These are phyloP conservation scores for Dryobotodes eremita DNA, from an alignment of 2,888 invertebrate species.

Conservation along the genomic window DNA sequence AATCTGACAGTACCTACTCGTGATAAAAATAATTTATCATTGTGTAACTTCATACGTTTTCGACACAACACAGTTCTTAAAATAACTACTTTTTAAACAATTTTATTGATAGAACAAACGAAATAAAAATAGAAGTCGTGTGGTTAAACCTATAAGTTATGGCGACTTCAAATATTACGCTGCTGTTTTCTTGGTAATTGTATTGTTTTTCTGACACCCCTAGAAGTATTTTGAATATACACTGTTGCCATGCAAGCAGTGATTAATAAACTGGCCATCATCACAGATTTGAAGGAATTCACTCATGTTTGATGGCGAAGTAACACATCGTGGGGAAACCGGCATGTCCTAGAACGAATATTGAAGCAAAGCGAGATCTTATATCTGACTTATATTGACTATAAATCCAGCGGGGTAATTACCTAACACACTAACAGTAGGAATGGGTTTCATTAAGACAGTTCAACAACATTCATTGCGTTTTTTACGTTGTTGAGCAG, in stretches of 20 bases:
- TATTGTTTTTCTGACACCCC: slow-evolving; percentile 30
- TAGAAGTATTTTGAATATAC: background rate
- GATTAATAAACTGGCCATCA: background rate
- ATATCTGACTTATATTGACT: too few species aligned
- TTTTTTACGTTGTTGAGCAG: too few species aligned
- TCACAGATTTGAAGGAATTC: background rate
- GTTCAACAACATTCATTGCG: too few species aligned
- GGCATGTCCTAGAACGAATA: background rate
- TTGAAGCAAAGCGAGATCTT: background rate
- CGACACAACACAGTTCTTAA: slow-evolving; percentile 21
- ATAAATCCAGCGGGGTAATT: too few species aligned
- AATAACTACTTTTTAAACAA: slow-evolving; percentile 33
- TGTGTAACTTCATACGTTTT: slow-evolving; percentile 9
- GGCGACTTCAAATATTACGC: slow-evolving; percentile 17
- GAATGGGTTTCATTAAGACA: too few species aligned
- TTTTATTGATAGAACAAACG: slow-evolving; percentile 5
- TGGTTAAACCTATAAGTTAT: slow-evolving; percentile 1
- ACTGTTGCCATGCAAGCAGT: slow-evolving; percentile 1
- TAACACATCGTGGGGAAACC: background rate
- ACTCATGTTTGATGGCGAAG: background rate
- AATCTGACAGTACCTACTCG: slow-evolving; percentile 1
- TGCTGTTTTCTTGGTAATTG: slow-evolving; percentile 8
- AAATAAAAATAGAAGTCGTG: slow-evolving; percentile 19
- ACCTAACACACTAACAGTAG: too few species aligned
- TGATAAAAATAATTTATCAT: slow-evolving; percentile 7